These are phyloP conservation scores for Protonemura montana DNA, from an alignment of 2,888 invertebrate genomes.

Conservation along the genomic window DNA sequence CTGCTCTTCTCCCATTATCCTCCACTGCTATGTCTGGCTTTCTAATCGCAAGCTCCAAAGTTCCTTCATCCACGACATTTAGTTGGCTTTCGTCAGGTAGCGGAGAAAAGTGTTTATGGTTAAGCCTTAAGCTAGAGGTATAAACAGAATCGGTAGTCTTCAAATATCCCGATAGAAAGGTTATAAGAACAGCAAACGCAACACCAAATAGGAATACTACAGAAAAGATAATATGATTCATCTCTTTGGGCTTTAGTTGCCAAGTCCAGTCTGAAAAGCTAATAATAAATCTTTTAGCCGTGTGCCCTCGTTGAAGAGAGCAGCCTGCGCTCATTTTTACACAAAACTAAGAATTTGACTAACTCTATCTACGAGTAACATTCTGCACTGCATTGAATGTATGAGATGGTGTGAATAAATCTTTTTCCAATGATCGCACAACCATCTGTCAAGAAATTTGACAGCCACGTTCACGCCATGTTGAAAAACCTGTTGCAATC, in stretches of 20 bases:
- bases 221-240: conserved; percentile 49
- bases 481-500: neutral
- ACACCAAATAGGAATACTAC: conserved; percentile 50
- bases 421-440: neutral
- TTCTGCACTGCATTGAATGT: neutral
- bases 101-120: conserved; percentile 47
- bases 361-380: neutral
- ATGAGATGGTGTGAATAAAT: neutral
- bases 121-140: conserved; percentile 9
- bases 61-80: conserved; percentile 48
- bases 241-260: conserved; percentile 43
- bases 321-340: conserved; percentile 42
- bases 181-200: conserved; percentile 48
- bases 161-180: conserved; percentile 48
- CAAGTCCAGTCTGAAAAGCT: conserved; percentile 18
- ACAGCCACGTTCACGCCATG: neutral
- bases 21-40: conserved; percentile 40
- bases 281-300: conserved; percentile 19
- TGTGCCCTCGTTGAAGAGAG: conserved; percentile 36
- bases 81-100: conserved; percentile 50
- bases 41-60: conserved; percentile 46
- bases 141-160: conserved; percentile 14
- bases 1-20: neutral
- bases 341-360: neutral
- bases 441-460: neutral